Base-by-base conservation (phyloP, 2,888 invertebrate species). In the Cataglyphis cursor region DNA sequence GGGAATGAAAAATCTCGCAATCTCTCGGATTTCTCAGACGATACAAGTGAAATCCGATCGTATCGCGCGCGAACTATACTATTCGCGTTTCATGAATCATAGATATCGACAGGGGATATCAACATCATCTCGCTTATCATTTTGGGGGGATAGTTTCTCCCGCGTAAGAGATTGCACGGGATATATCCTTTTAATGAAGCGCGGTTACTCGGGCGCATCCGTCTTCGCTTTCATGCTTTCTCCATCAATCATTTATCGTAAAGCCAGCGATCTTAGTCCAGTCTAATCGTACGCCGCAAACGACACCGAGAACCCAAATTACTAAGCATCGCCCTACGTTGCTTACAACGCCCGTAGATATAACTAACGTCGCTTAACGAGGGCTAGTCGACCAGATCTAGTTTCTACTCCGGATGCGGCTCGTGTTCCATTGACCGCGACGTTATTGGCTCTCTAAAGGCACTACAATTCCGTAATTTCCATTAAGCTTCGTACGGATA, bases 401-500 rank as follows among this genome's bases (percentile, higher is more conserved):
- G 70, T 80, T 80, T 80, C 78, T 70, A 70, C 21, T 68, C 59
- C 78, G 78, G 78, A 80, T 35, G 78, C 78, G 68, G 78, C 70
- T 80, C 78, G 44, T 80, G 78, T 80, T 80, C 78, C 78, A 80
- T 80, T 80, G 78, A 80, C 78, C 78, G 59, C 78, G 70, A 80
- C 78, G 44, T 61, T 80, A 80, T 80, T 80, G 78, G 78, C 78
- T 80, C 59, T 80, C 70, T 70, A 59, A 24, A 68, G 57, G 51
- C 68, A 24, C 68, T 12, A 31, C 68, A 44, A 80, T 68, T 78
- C 44, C 68, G 57, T 80, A 80, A 80, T 80, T 80, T 80, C 31
- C 78, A 70, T 70, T 80, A 61, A 80, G 44, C 24, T 54, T 51
- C 18, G 9, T 28, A 21, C 1, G 21, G 15, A 21, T 41, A 68